Conservation (phyloP, 2,888 invertebrate species). For the Ceratothoa steindachneri region DNA sequence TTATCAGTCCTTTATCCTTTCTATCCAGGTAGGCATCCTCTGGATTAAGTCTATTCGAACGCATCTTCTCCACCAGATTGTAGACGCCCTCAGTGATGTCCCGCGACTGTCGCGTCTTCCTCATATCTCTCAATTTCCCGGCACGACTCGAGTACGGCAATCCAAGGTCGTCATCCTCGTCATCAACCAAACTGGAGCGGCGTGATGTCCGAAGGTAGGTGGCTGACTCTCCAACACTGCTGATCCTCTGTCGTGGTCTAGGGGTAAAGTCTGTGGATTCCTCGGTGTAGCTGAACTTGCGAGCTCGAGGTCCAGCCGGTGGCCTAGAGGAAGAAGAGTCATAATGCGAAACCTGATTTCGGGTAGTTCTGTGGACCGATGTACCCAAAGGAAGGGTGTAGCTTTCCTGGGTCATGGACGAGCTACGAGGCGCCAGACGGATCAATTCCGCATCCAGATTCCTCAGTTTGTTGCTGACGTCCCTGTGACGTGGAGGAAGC, state of each 20-base stretch:
- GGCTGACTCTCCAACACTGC: conserved; percentile 21
- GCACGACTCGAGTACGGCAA: conserved; percentile 11
- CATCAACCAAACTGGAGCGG: not conserved
- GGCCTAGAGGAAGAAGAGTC: conserved; percentile 17
- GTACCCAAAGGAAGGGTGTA: conserved; percentile 1
- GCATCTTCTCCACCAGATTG: conserved; percentile 36
- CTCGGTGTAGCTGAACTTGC: conserved; percentile 27
- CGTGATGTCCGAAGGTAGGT: not conserved
- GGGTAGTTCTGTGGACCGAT: conserved; percentile 23
- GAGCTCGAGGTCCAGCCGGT: conserved; percentile 11
- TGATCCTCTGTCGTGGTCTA: conserved; percentile 17
- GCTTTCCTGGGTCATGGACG: not conserved
- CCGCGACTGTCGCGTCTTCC: conserved; percentile 25
- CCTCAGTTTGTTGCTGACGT: not conserved
- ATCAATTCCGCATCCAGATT: not conserved
- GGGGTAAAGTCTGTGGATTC: conserved; percentile 19
- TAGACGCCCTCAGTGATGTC: conserved; percentile 30
- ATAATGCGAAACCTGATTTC: conserved; percentile 20
- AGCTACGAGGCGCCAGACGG: not conserved
- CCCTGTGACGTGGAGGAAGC: not conserved
- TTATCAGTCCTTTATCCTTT: not conserved
- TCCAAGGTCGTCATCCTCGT: conserved; percentile 9
- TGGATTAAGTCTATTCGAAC: not conserved
- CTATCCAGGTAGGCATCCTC: not conserved
- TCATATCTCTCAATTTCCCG: conserved; percentile 17